Evolutionary conservation across 2,888 invertebrate genomes (phyloP).

Genomic region (Rhaphigaster nebulosa): DNA sequence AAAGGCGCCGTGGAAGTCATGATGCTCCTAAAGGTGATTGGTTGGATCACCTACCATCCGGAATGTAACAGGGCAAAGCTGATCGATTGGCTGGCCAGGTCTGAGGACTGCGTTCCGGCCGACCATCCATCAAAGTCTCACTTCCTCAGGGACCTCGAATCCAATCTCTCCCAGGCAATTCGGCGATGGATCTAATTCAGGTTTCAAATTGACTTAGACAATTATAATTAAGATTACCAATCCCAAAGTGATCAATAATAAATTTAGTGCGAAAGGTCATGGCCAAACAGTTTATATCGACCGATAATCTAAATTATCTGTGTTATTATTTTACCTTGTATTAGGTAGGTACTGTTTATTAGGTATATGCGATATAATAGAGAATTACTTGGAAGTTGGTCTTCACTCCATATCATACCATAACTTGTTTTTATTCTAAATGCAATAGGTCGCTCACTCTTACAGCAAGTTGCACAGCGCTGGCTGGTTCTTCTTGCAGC

Average conservation of each 20-base stretch:
- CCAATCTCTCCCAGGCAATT: background rate
- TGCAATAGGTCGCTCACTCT: no score
- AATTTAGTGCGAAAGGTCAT: background rate
- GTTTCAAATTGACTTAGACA: background rate
- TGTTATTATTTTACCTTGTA: background rate
- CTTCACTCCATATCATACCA: no score
- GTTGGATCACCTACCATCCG: background rate
- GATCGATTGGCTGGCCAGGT: background rate
- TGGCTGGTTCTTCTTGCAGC: no score
- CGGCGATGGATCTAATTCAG: background rate
- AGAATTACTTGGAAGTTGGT: no score
- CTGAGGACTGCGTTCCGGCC: background rate
- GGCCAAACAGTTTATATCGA: background rate
- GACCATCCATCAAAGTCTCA: background rate
- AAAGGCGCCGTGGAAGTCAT: background rate
- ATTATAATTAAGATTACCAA: background rate
- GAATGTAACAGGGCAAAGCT: background rate
- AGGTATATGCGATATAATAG: no score
- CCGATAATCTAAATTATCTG: background rate
- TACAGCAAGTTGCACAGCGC: no score
- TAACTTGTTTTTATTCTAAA: no score
- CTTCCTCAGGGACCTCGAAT: background rate
- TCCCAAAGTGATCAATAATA: background rate
- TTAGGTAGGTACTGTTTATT: background rate
- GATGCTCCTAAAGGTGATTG: background rate